Conservation (phyloP, 2,888 invertebrate species). For the Chrysomela aeneicollis region DNA sequence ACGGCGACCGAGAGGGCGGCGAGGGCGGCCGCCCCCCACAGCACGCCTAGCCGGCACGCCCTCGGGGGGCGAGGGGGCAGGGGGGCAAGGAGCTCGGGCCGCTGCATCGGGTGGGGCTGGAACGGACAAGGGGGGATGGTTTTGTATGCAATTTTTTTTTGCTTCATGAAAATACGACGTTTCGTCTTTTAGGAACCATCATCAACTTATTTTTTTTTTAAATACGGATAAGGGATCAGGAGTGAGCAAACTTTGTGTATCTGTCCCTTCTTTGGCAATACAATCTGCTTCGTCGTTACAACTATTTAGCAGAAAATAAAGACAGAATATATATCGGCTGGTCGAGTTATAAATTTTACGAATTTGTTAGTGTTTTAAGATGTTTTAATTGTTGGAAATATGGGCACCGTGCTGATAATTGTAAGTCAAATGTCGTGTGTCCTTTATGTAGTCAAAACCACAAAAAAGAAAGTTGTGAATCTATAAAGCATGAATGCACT, state of each 20-base stretch:
- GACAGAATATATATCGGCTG: constrained; percentile 2
- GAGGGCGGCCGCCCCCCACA: constrained; percentile 61
- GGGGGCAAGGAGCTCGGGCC: too few relatives aligned
- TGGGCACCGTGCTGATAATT: constrained; percentile 1
- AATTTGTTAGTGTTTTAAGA: constrained; percentile 7
- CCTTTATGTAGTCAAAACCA: background rate
- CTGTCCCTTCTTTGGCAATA: too few relatives aligned
- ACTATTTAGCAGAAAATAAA: constrained; percentile 2
- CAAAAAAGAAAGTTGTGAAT: background rate
- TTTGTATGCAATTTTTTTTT: too few relatives aligned
- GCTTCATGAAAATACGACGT: too few relatives aligned
- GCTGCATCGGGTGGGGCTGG: constrained; percentile 29
- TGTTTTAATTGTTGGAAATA: constrained; percentile 4
- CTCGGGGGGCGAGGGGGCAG: too few relatives aligned
- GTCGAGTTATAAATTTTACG: constrained; percentile 4
- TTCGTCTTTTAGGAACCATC: too few relatives aligned
- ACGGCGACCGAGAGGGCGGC: constrained; percentile 62
- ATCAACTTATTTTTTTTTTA: too few relatives aligned
- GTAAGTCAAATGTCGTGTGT: background rate
- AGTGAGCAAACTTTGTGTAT: too few relatives aligned
- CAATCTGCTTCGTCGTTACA: too few relatives aligned
- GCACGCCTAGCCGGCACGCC: constrained; percentile 61
- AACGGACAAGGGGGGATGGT: too few relatives aligned
- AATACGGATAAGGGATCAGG: too few relatives aligned
- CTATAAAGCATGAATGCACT: background rate